Conservation (phyloP, 2,888 invertebrate genomes). For the Ametastegia equiseti region DNA sequence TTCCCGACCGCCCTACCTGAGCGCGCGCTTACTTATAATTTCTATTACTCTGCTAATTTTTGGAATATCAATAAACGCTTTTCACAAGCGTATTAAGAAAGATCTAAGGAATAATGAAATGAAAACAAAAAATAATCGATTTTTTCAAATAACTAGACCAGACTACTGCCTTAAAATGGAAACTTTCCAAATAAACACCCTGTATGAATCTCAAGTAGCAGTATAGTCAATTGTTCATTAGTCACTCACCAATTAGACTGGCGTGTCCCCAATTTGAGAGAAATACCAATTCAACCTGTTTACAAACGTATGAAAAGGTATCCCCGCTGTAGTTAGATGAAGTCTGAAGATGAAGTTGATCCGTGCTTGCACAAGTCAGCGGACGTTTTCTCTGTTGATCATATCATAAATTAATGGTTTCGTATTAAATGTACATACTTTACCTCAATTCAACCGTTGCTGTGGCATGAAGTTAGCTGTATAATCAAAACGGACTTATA, state of each 20-base stretch:
- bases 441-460: no score
- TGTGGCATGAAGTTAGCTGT: no score
- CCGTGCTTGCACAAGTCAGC: conserved; percentile 61
- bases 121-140: not conserved
- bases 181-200: no score
- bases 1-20: not conserved
- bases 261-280: conserved; percentile 83
- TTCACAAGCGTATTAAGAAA: not conserved
- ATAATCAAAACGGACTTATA: no score
- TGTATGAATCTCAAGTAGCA: no score
- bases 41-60: conserved; percentile 6
- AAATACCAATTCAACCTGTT: conserved; percentile 78
- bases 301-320: conserved; percentile 66
- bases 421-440: no score
- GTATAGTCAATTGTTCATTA: no score
- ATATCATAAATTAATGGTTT: no score
- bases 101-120: not conserved
- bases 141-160: not conserved
- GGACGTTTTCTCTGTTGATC: conserved; percentile 64
- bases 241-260: conserved; percentile 78
- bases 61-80: not conserved
- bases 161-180: not conserved
- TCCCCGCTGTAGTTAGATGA: conserved; percentile 55
- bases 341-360: conserved; percentile 49
- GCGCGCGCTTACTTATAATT: conserved; percentile 6